phyloP scores from a whole-genome alignment of 2,797 vertebrate species.

The Schizothorax lantsangensis region DNA sequence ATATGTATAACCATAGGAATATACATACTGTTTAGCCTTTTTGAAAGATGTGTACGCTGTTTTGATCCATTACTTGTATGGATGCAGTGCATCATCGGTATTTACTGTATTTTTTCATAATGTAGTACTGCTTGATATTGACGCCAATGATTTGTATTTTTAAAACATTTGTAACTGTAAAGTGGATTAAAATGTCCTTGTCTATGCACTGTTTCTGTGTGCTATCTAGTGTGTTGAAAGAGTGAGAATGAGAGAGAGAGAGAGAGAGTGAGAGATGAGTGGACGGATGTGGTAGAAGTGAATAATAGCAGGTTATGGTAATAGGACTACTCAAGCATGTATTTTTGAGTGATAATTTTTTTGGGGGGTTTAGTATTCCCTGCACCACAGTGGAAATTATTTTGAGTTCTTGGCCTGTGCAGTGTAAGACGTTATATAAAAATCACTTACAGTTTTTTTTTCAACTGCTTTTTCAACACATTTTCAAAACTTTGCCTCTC shows the following conservation, averaged over 20 bases:
- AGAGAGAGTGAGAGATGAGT: constrained; percentile 35
- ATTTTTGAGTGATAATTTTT: not conserved
- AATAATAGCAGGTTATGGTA: constrained; percentile 38
- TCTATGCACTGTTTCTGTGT: constrained; percentile 74
- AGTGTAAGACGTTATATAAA: not conserved
- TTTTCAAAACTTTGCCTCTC: not conserved
- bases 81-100: constrained; percentile 74
- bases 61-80: constrained; percentile 66
- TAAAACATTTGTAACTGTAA: constrained; percentile 75
- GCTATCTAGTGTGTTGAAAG: constrained; percentile 32
- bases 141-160: constrained; percentile 74
- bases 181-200: constrained; percentile 76
- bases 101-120: constrained; percentile 68
- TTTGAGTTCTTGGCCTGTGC: not conserved
- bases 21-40: constrained; percentile 47
- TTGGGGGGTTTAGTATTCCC: constrained; percentile 14
- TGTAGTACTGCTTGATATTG: constrained; percentile 71
- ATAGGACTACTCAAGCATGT: constrained; percentile 9
- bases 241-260: too few relatives aligned
- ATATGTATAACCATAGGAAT: constrained; percentile 57
- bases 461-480: too few relatives aligned
- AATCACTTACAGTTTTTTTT: too few relatives aligned
- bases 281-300: constrained; percentile 4
- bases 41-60: constrained; percentile 67
- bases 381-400: constrained; percentile 20